Percentiles rank a stretch among this genome's conserved stretches.
These are phyloP conservation scores for Antechinus flavipes DNA, from an alignment of 2,113 vertebrate genomes.

Conservation along the genomic window DNA sequence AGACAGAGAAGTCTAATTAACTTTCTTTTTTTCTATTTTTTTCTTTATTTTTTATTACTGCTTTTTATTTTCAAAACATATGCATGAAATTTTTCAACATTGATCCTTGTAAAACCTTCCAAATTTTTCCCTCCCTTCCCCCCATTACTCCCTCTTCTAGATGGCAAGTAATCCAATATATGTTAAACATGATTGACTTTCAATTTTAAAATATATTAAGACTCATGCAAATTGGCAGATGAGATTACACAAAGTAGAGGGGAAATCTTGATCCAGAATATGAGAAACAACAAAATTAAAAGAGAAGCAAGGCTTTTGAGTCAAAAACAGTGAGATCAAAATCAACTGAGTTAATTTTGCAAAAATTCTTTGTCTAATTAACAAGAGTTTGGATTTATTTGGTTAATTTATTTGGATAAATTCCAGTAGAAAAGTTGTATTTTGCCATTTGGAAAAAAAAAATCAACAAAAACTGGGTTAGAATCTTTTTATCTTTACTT, in stretches of 20 bases:
- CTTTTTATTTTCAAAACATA: too few species aligned
- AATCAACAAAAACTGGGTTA: neutral
- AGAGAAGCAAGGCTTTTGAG: conserved; percentile 22
- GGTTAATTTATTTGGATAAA: too few species aligned
- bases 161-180: too few species aligned
- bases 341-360: conserved; percentile 30
- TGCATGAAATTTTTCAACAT: too few species aligned
- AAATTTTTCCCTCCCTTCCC: too few species aligned
- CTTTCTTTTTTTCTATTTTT: neutral
- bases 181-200: neutral
- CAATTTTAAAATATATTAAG: conserved; percentile 22
- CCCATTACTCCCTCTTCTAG: too few species aligned
- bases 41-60: too few species aligned
- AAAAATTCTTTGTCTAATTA: conserved; percentile 23
- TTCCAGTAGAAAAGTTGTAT: conserved; percentile 20
- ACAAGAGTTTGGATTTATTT: neutral
- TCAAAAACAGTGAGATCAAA: conserved; percentile 17
- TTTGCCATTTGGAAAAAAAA: neutral
- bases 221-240: neutral
- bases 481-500: neutral
- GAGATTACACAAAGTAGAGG: conserved; percentile 3
- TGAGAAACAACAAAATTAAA: conserved; percentile 12
- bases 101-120: too few species aligned
- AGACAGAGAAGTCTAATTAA: conserved; percentile 7
- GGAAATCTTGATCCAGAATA: conserved; percentile 26